These are phyloP conservation scores for Centropus bengalensis DNA, from an alignment of 2,113 vertebrate genomes.

Conservation along the genomic window DNA sequence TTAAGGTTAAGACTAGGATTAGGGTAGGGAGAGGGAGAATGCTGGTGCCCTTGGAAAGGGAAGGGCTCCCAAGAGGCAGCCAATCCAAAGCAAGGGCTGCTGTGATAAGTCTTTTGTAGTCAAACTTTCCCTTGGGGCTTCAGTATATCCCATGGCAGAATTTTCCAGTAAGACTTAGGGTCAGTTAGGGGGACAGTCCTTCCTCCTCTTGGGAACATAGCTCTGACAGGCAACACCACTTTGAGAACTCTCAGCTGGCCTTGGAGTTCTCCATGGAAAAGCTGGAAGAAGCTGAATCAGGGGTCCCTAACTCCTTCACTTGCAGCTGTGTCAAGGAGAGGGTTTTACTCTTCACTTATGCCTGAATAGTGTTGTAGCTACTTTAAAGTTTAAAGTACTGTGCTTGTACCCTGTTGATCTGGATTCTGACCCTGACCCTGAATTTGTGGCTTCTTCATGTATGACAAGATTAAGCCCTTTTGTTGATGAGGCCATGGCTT, in stretches of 20 bases:
- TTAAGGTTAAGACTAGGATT: background rate
- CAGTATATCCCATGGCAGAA: background rate
- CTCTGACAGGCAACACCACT: background rate
- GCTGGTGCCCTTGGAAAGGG: background rate
- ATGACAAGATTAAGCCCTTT: background rate
- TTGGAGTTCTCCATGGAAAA: background rate
- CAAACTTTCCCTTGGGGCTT: background rate
- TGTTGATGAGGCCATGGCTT: background rate
- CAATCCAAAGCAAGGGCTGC: background rate
- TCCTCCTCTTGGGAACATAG: background rate
- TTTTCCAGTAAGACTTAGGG: background rate
- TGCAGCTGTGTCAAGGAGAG: background rate
- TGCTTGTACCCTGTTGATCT: background rate
- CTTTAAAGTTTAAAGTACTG: too few species aligned
- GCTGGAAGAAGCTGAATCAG: background rate
- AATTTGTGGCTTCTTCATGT: background rate
- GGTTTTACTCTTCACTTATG: background rate
- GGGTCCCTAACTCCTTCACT: background rate
- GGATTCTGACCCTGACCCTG: background rate
- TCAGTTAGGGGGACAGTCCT: background rate
- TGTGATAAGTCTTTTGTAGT: background rate
- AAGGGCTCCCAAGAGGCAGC: background rate
- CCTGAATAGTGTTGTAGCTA: background rate
- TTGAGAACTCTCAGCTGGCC: background rate
- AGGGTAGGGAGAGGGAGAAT: background rate